A percentile compares a stretch with the other conserved stretches of the same genome.
Conservation (phyloP, 2,888 invertebrate species). For the Cybosia mesomella region DNA sequence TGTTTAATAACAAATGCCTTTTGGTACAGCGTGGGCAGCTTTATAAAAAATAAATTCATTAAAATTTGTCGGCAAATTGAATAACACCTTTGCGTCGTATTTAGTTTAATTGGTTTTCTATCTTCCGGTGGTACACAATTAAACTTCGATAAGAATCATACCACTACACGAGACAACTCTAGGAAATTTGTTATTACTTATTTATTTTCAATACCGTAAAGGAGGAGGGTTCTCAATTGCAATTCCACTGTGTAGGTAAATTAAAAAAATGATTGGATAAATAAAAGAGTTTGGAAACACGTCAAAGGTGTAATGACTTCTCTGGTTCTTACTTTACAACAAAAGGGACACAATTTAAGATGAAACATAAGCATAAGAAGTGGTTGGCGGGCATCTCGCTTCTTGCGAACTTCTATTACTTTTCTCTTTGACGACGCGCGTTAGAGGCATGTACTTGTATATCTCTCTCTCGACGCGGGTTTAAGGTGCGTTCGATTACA, state of each 20-base stretch:
- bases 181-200: neutral
- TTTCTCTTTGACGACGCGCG: no score
- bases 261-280: no score
- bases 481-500: no score
- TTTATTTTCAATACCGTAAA: neutral
- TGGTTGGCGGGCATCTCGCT: no score
- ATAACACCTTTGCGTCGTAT: neutral
- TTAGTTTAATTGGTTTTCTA: neutral
- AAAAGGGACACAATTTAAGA: no score
- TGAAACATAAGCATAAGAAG: no score
- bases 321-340: no score
- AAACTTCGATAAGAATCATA: neutral
- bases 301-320: no score
- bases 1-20: constrained; percentile 2
- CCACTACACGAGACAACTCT: neutral
- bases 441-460: no score
- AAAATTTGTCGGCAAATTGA: neutral
- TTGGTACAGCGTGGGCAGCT: neutral
- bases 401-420: no score
- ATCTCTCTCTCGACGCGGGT: no score
- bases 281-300: no score
- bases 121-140: neutral
- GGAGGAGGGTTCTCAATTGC: neutral
- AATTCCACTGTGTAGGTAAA: neutral
- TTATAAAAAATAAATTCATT: neutral